phyloP scores from a whole-genome alignment of 2,113 vertebrate genomes.

The Glareola pratincola region DNA sequence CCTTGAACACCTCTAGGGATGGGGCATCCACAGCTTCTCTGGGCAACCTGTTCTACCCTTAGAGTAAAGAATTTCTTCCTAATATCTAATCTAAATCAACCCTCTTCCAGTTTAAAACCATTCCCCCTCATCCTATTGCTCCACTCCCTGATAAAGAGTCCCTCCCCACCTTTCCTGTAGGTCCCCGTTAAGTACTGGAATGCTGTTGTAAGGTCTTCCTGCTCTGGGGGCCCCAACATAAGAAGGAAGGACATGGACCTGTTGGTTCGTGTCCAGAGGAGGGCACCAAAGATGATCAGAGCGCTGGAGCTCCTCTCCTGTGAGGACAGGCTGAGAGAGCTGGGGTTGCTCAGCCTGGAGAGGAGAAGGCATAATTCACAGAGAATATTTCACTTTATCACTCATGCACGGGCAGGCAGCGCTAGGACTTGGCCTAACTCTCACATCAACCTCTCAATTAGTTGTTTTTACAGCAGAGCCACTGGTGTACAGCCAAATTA shows the following conservation, averaged over 20 bases:
- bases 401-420: accelerated
- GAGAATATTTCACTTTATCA: not conserved
- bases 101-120: not conserved
- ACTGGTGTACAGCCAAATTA: not conserved
- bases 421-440: not conserved
- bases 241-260: not conserved
- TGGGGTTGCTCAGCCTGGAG: not conserved
- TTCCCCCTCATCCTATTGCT: not conserved
- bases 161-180: not conserved
- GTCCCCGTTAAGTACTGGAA: not conserved
- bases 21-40: not conserved
- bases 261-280: not conserved
- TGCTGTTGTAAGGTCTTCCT: not conserved
- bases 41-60: not conserved
- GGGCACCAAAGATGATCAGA: too few relatives aligned
- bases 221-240: not conserved
- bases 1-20: not conserved
- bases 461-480: not conserved
- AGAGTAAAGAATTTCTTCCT: not conserved
- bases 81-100: not conserved
- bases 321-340: not conserved
- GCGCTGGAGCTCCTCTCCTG: not conserved
- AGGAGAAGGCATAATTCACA: not conserved
- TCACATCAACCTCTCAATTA: not conserved
- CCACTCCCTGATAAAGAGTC: not conserved